A percentile compares a stretch with the other conserved stretches of the same genome.
phyloP scores from a whole-genome alignment of 2,888 invertebrate genomes.

The Noctua fimbriata region DNA sequence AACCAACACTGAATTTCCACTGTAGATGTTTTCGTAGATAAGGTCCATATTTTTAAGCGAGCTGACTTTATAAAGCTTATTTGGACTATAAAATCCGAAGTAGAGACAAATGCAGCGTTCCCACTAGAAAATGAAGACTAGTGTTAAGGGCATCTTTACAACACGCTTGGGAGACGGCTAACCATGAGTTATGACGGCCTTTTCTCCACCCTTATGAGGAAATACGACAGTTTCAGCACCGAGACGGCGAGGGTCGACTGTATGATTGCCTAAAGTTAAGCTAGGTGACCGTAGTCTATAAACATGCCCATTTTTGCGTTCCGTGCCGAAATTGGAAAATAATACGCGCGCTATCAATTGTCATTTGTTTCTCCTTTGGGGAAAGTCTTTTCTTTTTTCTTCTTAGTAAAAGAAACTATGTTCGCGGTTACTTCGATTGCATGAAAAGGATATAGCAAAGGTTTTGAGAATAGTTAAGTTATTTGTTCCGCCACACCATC shows the following conservation, averaged over 20 bases:
- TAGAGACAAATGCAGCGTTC: slow-evolving; percentile 78
- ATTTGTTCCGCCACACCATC: neutral
- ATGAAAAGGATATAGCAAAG: neutral
- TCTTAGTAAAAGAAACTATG: slow-evolving; percentile 1
- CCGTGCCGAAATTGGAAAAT: slow-evolving; percentile 54
- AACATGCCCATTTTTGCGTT: slow-evolving; percentile 67
- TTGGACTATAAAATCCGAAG: slow-evolving; percentile 71
- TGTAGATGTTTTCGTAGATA: slow-evolving; percentile 55
- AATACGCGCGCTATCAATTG: slow-evolving; percentile 54
- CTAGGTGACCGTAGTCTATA: slow-evolving; percentile 71
- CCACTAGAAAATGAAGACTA: slow-evolving; percentile 88
- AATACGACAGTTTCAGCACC: slow-evolving; percentile 87
- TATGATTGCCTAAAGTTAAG: slow-evolving; percentile 85
- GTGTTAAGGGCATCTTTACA: slow-evolving; percentile 90
- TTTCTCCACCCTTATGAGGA: slow-evolving; percentile 89
- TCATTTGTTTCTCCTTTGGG: slow-evolving; percentile 48
- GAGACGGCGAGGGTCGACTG: slow-evolving; percentile 81
- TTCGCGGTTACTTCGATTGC: neutral
- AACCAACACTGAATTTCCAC: slow-evolving; percentile 30
- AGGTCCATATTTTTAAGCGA: slow-evolving; percentile 53
- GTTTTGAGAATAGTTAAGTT: neutral
- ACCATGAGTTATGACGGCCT: slow-evolving; percentile 89
- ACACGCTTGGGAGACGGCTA: slow-evolving; percentile 87
- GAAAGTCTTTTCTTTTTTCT: slow-evolving; percentile 17
- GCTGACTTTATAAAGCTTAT: slow-evolving; percentile 56